A percentile compares a stretch with the other conserved stretches of the same genome.
phyloP scores from a whole-genome alignment of 2,113 vertebrate species.

The Psophia crepitans region DNA sequence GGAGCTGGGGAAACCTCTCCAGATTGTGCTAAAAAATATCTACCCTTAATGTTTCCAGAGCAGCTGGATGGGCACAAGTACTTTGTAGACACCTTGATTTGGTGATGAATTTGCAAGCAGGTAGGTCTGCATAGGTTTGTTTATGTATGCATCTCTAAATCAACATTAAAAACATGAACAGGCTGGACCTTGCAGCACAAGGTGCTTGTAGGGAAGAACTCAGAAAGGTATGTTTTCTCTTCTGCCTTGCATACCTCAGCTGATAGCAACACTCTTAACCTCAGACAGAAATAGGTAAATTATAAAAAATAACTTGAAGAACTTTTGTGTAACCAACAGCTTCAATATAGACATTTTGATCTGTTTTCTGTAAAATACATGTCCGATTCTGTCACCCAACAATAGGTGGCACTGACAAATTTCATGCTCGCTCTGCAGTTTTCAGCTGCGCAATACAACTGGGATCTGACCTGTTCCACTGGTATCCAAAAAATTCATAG shows the following conservation, averaged over 20 bases:
- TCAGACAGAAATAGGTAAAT: not conserved
- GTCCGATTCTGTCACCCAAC: not conserved
- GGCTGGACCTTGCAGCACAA: accelerated
- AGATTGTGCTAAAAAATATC: not conserved
- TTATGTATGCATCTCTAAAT: not conserved
- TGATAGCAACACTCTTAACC: not conserved
- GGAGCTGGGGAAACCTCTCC: too few relatives aligned
- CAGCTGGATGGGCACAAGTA: not conserved
- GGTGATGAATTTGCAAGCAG: not conserved
- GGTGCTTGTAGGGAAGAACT: not conserved
- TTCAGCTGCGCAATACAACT: not conserved
- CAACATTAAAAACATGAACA: accelerated
- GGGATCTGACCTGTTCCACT: not conserved
- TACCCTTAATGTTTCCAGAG: not conserved
- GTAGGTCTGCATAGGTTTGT: not conserved
- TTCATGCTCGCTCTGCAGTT: not conserved
- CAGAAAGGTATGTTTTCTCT: not conserved
- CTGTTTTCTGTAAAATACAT: not conserved
- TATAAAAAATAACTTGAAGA: not conserved
- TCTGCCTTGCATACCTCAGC: not conserved
- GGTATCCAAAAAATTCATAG: not conserved
- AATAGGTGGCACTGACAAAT: not conserved
- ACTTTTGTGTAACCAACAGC: not conserved
- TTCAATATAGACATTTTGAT: not conserved
- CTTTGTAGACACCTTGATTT: not conserved